Base-by-base conservation (phyloP, 2,113 vertebrate genomes). In the Trichomycterus rosablanca region DNA sequence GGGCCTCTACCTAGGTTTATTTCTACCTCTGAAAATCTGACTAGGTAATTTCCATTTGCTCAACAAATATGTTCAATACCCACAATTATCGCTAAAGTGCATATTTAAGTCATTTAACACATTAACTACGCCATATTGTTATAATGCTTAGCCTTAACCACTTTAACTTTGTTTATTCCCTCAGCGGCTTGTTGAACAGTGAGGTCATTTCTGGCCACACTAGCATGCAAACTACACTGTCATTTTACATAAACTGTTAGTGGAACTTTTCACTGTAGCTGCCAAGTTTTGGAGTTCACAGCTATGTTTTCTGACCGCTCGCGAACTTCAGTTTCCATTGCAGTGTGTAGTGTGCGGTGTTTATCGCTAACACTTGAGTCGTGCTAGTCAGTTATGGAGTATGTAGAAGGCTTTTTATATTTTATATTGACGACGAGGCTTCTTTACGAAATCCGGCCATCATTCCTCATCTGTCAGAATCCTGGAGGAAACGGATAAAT, bases 191-290 rank as follows among this genome's bases (percentile, higher is more conserved):
- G 16, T 19, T 51, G 4, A 10, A 11, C 3, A 49, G 3, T 54
- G 32, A 39, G 14, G 18, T 15, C 7, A 54, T 39, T 54, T 19
- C 51, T 39, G 51, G 51, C 50, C 15, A 42, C 15, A 6, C 59
- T 40, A 1, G 16, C 16, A 14, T 3, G 9, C 1, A 9, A 35
- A 8, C 19, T 35, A 16, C 15, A 42, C 59, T 42, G 46, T 62
- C 19, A 45, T 45, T 18, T 8, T n/a, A n/a, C n/a, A n/a, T n/a
- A n/a, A n/a, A n/a, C n/a, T n/a, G n/a, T n/a, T n/a, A n/a, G n/a
- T 54, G 16, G 37, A 40, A 11, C 35, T 40, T 61, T 39, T 14
- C 14, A 10, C 56, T 22, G 18, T 44, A 22, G 14, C 8, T 2
- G 1, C 6, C 45, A 37, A n/a, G 24, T 19, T 28, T 23, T 43